phyloP scores from a whole-genome alignment of 92 coral and sea anemone genomes.

The Metridium senile region DNA sequence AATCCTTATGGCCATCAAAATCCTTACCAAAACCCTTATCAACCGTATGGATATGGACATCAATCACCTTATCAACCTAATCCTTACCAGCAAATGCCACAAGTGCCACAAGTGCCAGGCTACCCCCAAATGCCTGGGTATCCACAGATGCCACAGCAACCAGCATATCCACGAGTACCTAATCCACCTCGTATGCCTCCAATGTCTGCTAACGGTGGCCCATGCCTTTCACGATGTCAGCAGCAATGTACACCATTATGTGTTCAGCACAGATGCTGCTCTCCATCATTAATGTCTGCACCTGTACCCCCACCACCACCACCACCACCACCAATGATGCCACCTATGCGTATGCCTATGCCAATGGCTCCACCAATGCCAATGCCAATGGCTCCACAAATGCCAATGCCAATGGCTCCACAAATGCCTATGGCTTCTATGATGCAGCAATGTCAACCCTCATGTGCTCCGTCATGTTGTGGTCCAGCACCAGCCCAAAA shows the following conservation, averaged over 20 bases:
- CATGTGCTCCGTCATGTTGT: conserved; percentile 82
- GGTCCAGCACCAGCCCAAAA: conserved; percentile 54
- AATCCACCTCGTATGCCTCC: conserved; percentile 40
- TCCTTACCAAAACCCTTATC: not conserved
- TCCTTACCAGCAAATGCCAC: conserved; percentile 27
- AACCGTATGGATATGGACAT: not conserved
- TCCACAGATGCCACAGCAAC: conserved; percentile 19
- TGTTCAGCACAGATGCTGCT: conserved; percentile 76
- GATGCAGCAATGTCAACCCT: conserved; percentile 55
- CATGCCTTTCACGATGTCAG: conserved; percentile 63
- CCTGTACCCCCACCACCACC: conserved; percentile 68
- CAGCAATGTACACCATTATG: conserved; percentile 77
- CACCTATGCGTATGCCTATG: conserved; percentile 7
- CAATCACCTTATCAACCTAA: conserved; percentile 7
- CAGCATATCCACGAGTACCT: conserved; percentile 1
- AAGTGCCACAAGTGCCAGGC: conserved; percentile 22
- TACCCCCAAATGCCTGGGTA: conserved; percentile 33
- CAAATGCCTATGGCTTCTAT: conserved; percentile 35
- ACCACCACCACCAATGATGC: conserved; percentile 44
- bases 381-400: conserved; percentile 13
- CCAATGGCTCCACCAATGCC: not conserved
- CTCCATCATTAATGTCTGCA: conserved; percentile 67
- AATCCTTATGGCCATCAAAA: conserved; percentile 8
- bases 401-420: conserved; percentile 55
- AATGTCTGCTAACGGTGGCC: conserved; percentile 70